Evolutionary conservation across 2,888 invertebrate genomes (phyloP).

Genomic region (Adelognathus sp.): DNA sequence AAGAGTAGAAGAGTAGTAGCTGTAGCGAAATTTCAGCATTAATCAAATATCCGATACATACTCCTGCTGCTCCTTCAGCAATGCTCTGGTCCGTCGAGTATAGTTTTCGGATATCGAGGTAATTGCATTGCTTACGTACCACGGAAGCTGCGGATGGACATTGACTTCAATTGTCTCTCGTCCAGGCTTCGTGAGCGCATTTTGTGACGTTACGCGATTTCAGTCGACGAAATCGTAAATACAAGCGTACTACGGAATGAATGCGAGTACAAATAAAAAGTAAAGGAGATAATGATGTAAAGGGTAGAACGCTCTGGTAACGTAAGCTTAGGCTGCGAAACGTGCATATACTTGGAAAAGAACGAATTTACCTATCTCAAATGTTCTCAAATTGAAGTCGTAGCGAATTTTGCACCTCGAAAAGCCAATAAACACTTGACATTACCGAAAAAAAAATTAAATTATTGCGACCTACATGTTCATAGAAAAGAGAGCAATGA

Average conservation of each 20-base stretch:
- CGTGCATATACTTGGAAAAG: slow-evolving; percentile 27
- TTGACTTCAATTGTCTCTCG: slow-evolving; percentile 15
- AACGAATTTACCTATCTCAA: slow-evolving; percentile 7
- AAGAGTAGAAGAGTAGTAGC: background rate
- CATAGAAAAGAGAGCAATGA: no score
- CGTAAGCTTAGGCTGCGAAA: slow-evolving; percentile 15
- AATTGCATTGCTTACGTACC: slow-evolving; percentile 48
- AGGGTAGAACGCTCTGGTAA: slow-evolving; percentile 8
- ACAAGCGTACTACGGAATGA: slow-evolving; percentile 51
- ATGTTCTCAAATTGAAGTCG: background rate
- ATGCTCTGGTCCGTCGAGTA: background rate
- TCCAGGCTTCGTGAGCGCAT: slow-evolving; percentile 28
- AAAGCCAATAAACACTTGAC: background rate
- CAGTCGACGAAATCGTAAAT: slow-evolving; percentile 27
- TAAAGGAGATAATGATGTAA: background rate
- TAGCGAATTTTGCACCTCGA: background rate
- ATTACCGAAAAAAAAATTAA: no score
- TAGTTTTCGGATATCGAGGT: background rate
- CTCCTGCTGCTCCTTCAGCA: slow-evolving; percentile 1
- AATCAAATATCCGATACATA: slow-evolving; percentile 38
- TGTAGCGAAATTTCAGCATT: background rate
- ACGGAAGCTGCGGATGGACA: background rate
- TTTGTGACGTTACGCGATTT: slow-evolving; percentile 18
- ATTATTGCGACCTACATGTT: no score
- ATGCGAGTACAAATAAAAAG: slow-evolving; percentile 24